Conservation (phyloP, 1,140 invertebrate species). For the Melanaphis sacchari region DNA sequence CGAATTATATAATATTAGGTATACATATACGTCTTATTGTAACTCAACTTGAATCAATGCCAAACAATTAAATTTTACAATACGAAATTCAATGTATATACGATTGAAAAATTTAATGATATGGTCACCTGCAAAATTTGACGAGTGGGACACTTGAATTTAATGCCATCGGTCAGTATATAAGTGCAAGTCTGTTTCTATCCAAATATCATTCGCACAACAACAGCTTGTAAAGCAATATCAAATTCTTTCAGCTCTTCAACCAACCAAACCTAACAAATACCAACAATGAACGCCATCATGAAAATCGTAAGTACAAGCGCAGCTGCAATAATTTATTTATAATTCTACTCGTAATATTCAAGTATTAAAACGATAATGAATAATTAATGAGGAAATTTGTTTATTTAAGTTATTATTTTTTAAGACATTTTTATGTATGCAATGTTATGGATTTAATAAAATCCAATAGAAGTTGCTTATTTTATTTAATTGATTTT, state of each 20-base stretch:
- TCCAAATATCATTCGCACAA: slow-evolving; percentile 16
- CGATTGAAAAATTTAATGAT: not conserved
- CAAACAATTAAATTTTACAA: not conserved
- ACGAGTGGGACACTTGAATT: slow-evolving; percentile 2
- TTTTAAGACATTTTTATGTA: not conserved
- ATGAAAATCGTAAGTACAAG: slow-evolving; percentile 34
- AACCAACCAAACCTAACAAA: not conserved
- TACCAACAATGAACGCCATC: slow-evolving; percentile 36
- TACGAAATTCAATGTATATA: not conserved
- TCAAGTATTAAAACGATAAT: too few species aligned
- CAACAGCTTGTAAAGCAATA: not conserved
- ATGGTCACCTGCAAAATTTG: not conserved
- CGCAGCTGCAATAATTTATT: too few species aligned
- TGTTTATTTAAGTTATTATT: not conserved
- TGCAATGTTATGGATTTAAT: not conserved
- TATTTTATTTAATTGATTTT: too few species aligned
- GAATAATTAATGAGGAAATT: too few species aligned
- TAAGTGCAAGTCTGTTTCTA: not conserved
- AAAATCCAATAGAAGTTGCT: not conserved
- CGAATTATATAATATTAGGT: not conserved
- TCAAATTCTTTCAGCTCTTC: not conserved
- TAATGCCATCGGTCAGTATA: not conserved
- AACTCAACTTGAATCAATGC: slow-evolving; percentile 11
- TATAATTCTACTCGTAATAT: too few species aligned
- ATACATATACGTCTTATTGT: not conserved